Percentiles rank a stretch among this genome's conserved stretches.
These are phyloP conservation scores for Acanthosepion esculentum DNA, from an alignment of 2,888 invertebrate genomes.

Conservation along the genomic window DNA sequence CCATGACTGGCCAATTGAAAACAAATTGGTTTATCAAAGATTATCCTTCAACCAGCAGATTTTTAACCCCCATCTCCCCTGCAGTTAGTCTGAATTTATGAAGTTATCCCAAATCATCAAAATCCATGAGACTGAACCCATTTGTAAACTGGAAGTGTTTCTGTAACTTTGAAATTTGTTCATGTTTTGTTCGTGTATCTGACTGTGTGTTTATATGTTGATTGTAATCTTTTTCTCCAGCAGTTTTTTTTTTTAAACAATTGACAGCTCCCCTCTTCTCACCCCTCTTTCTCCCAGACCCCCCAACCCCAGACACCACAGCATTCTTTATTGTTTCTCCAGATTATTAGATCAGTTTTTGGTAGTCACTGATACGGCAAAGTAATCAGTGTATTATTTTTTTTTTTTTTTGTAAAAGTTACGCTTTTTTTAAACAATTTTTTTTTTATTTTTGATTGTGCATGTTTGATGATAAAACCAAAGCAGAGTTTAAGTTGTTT, in stretches of 20 bases:
- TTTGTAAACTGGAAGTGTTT: too few relatives aligned
- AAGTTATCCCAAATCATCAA: too few relatives aligned
- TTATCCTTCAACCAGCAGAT: too few relatives aligned
- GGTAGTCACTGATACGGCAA: conserved; percentile 36
- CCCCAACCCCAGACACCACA: not conserved
- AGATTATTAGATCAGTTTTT: conserved; percentile 40
- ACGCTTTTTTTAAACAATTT: conserved; percentile 23
- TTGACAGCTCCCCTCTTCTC: not conserved
- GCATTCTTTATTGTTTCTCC: conserved; percentile 24
- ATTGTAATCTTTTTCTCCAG: not conserved
- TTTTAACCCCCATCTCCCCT: too few relatives aligned
- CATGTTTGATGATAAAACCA: conserved; percentile 40
- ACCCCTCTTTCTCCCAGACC: not conserved
- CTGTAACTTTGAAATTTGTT: too few relatives aligned
- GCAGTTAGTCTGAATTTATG: too few relatives aligned
- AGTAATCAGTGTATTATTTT: not conserved
- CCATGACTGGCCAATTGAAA: too few relatives aligned
- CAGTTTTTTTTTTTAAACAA: not conserved
- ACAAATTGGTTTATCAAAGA: too few relatives aligned
- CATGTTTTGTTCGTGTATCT: not conserved
- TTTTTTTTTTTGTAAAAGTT: conserved; percentile 38
- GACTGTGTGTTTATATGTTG: not conserved
- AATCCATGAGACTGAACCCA: too few relatives aligned
- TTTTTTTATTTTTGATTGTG: conserved; percentile 43
- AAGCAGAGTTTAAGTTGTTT: conserved; percentile 41